phyloP scores from a whole-genome alignment of 2,888 invertebrate genomes.

The Clostera curtula region DNA sequence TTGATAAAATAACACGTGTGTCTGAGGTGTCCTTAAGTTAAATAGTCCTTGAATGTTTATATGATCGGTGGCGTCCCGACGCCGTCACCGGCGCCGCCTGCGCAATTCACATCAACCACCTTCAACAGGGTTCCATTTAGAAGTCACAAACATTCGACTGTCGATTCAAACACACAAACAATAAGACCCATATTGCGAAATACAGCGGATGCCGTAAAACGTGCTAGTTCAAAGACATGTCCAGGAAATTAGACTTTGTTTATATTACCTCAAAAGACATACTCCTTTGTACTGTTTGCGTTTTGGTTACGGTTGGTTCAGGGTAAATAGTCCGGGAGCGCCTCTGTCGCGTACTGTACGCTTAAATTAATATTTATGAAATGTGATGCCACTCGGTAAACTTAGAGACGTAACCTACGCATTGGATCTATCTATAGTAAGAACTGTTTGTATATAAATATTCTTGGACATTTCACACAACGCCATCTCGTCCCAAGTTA shows the following conservation, averaged over 20 bases:
- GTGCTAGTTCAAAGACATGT: conserved; percentile 37
- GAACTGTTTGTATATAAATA: too few species aligned
- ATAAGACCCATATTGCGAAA: conserved; percentile 22
- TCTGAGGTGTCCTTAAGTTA: too few species aligned
- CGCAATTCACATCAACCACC: conserved; percentile 42
- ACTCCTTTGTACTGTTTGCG: conserved; percentile 50
- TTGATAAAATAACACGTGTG: too few species aligned
- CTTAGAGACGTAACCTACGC: too few species aligned
- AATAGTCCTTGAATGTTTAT: too few species aligned
- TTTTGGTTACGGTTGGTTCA: conserved; percentile 51
- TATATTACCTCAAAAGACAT: conserved; percentile 59
- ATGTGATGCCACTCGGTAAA: too few species aligned
- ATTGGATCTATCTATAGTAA: too few species aligned
- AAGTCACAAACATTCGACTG: conserved; percentile 15
- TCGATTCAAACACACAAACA: conserved; percentile 11
- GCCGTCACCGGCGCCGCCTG: conserved; percentile 69
- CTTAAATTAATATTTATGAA: conserved; percentile 31
- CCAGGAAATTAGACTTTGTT: conserved; percentile 70
- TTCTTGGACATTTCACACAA: too few species aligned
- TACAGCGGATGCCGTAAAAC: conserved; percentile 9
- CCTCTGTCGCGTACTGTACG: conserved; percentile 48
- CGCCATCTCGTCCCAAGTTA: too few species aligned
- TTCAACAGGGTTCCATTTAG: conserved; percentile 32
- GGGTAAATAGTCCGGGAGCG: conserved; percentile 49
- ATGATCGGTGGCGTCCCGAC: conserved; percentile 55